phyloP scores from a whole-genome alignment of 2,888 invertebrate species.

The Aphidius colemani region DNA sequence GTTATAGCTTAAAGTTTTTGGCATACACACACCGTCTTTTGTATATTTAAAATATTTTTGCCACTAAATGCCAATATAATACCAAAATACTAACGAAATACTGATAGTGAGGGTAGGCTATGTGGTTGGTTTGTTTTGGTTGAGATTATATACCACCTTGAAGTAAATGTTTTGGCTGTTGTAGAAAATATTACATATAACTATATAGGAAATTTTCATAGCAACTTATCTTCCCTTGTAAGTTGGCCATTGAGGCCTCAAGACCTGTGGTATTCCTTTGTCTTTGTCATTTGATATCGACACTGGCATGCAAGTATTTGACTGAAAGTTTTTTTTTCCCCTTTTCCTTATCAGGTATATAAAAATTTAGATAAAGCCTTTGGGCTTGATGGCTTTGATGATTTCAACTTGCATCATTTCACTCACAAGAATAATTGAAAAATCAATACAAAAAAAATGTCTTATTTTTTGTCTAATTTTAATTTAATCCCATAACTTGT shows the following conservation, averaged over 20 bases:
- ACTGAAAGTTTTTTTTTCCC: neutral
- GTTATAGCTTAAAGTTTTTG: slow-evolving; percentile 12
- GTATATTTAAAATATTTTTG: slow-evolving; percentile 58
- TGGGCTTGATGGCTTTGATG: too few species aligned
- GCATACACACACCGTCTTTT: slow-evolving; percentile 32
- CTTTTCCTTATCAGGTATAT: too few species aligned
- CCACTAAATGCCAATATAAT: slow-evolving; percentile 56
- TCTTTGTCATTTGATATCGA: slow-evolving; percentile 61
- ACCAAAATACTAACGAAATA: slow-evolving; percentile 1
- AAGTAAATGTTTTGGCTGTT: slow-evolving; percentile 15
- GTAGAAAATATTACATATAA: slow-evolving; percentile 23
- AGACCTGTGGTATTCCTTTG: slow-evolving; percentile 57
- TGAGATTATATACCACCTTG: neutral
- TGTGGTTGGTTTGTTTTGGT: neutral
- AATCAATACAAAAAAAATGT: too few species aligned
- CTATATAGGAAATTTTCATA: slow-evolving; percentile 53
- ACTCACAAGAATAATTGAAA: too few species aligned
- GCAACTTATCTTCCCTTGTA: slow-evolving; percentile 43
- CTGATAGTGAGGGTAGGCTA: neutral
- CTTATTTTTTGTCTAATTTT: too few species aligned
- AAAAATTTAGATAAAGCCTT: too few species aligned
- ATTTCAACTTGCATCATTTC: too few species aligned
- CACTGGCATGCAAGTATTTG: slow-evolving; percentile 50
- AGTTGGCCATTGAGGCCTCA: slow-evolving; percentile 19
- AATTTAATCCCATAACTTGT: too few species aligned